These are phyloP conservation scores for Drosophila eohydei DNA, from an alignment of 2,888 invertebrate species.

Conservation along the genomic window DNA sequence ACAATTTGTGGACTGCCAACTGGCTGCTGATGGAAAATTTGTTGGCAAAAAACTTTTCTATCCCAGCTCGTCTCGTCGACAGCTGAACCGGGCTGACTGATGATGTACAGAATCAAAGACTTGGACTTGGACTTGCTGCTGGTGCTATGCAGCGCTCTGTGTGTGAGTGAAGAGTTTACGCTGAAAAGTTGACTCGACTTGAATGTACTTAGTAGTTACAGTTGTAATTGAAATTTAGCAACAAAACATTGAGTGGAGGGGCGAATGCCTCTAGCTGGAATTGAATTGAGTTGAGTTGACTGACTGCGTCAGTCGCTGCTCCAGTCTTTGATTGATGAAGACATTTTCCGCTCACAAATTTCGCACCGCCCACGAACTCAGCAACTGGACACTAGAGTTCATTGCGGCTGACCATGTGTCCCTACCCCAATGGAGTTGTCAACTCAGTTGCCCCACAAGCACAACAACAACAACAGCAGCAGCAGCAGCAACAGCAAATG, in stretches of 20 bases:
- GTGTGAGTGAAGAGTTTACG: slow-evolving; percentile 8
- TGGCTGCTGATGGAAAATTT: slow-evolving; percentile 27
- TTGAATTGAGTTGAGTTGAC: slow-evolving; percentile 63
- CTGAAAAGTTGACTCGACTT: slow-evolving; percentile 64
- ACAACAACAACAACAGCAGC: slow-evolving; percentile 30
- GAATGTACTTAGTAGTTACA: slow-evolving; percentile 74
- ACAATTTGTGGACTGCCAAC: slow-evolving; percentile 32
- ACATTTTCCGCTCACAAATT: slow-evolving; percentile 73
- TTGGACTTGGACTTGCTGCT: slow-evolving; percentile 4
- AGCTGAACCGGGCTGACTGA: slow-evolving; percentile 30
- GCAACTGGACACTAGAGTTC: slow-evolving; percentile 26
- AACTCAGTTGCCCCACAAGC: slow-evolving; percentile 11
- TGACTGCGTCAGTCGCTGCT: slow-evolving; percentile 66
- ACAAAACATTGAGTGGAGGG: slow-evolving; percentile 43
- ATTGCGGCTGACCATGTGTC: slow-evolving; percentile 11
- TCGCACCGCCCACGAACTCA: slow-evolving; percentile 50
- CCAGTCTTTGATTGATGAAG: slow-evolving; percentile 77
- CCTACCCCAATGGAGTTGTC: slow-evolving; percentile 33
- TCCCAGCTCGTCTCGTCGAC: slow-evolving; percentile 26
- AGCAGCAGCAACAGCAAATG: slow-evolving; percentile 38
- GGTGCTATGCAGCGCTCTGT: neutral
- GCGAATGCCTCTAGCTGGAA: slow-evolving; percentile 25
- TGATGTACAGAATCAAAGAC: slow-evolving; percentile 30
- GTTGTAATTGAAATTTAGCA: slow-evolving; percentile 79
- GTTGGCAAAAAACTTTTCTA: slow-evolving; percentile 31